Evolutionary conservation across 2,888 invertebrate genomes (phyloP).

Genomic region (Acleris sparsana): DNA sequence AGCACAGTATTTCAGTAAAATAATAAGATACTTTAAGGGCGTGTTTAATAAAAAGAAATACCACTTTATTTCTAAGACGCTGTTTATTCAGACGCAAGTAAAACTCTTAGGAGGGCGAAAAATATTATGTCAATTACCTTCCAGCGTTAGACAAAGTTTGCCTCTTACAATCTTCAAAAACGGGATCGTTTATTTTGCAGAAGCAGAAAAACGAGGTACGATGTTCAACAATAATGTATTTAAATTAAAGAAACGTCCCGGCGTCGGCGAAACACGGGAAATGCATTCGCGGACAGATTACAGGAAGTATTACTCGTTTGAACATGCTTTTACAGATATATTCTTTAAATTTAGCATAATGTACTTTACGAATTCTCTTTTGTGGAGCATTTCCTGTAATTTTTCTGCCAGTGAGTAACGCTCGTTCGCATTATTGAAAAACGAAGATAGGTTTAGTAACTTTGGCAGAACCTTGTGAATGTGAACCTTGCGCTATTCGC

Average conservation of each 20-base stretch:
- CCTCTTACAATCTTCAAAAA: slow-evolving; percentile 22
- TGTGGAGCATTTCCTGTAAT: too few relatives aligned
- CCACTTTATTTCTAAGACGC: too few relatives aligned
- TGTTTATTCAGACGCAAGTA: background rate
- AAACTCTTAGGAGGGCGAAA: slow-evolving; percentile 8
- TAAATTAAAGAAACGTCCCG: slow-evolving; percentile 23
- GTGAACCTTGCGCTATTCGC: too few relatives aligned
- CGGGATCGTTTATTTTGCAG: slow-evolving; percentile 16
- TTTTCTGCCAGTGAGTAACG: too few relatives aligned
- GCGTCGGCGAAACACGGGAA: slow-evolving; percentile 19
- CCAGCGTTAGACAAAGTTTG: slow-evolving; percentile 8
- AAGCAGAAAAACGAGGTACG: slow-evolving; percentile 21
- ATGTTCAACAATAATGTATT: slow-evolving; percentile 33
- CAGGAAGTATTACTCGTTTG: slow-evolving; percentile 19
- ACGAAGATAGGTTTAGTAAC: too few relatives aligned
- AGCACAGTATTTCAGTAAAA: too few relatives aligned
- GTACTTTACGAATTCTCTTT: too few relatives aligned
- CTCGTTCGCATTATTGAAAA: too few relatives aligned
- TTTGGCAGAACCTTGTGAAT: too few relatives aligned
- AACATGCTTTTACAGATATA: slow-evolving; percentile 19
- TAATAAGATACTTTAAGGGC: too few relatives aligned
- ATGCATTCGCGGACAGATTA: slow-evolving; percentile 30
- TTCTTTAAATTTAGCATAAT: background rate
- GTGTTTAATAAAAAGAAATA: too few relatives aligned
- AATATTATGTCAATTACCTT: slow-evolving; percentile 30